These are phyloP conservation scores for Dolichallabes microphthalmus DNA, from an alignment of 2,113 vertebrate species.

Conservation along the genomic window DNA sequence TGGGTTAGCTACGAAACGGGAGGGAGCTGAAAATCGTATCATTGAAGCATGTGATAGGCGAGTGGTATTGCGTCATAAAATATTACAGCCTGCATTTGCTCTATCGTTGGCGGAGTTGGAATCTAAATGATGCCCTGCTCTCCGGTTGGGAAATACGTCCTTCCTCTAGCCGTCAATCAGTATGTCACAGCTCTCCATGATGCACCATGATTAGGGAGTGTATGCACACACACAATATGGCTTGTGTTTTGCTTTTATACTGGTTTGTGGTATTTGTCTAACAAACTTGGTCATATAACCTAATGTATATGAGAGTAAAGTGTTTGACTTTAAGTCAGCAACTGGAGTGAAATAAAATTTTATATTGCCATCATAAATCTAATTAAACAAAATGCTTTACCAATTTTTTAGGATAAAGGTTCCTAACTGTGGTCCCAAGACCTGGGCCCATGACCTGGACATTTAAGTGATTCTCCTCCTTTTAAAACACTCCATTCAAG, in stretches of 20 bases:
- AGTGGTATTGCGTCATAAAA: neutral
- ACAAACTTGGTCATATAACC: too few relatives aligned
- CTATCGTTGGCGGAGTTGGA: neutral
- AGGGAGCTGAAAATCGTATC: neutral
- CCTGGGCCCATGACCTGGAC: neutral
- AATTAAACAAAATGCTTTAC: neutral
- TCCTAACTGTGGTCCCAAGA: neutral
- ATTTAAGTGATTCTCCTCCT: neutral
- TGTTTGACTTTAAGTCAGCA: neutral
- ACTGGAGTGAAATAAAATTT: neutral
- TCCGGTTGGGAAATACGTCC: neutral
- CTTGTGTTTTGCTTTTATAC: neutral
- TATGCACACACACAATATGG: neutral
- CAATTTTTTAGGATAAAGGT: neutral
- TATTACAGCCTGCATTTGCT: neutral
- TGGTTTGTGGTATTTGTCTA: neutral
- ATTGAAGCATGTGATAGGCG: neutral
- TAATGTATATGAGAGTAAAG: neutral
- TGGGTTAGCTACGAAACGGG: neutral
- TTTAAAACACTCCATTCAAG: neutral
- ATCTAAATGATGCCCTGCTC: neutral
- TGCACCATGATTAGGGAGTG: neutral
- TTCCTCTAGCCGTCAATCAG: neutral
- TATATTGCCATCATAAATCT: neutral
- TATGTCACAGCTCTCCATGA: neutral